Evolutionary conservation across 2,888 invertebrate genomes (phyloP).

Genomic region (Biston stratarius): DNA sequence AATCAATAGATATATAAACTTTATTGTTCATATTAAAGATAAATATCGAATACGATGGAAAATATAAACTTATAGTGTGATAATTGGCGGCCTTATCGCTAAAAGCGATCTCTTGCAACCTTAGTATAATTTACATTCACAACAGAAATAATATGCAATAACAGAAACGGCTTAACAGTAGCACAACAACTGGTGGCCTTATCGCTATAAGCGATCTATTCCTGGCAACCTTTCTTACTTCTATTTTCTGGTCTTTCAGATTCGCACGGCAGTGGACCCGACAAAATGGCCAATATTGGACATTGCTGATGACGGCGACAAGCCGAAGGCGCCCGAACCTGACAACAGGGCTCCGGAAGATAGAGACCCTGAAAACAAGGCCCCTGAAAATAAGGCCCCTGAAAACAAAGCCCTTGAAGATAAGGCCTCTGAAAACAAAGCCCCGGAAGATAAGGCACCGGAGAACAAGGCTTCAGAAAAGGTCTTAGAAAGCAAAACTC

Average conservation of each 20-base stretch:
- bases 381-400: constrained; percentile 1
- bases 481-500: constrained; percentile 5
- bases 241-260: constrained; percentile 74
- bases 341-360: constrained; percentile 8
- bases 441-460: not conserved
- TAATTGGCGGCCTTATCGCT: too few relatives aligned
- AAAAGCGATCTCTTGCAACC: too few relatives aligned
- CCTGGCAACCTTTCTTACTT: not conserved
- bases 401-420: constrained; percentile 8
- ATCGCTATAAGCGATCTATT: too few relatives aligned
- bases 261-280: constrained; percentile 94
- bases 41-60: too few relatives aligned
- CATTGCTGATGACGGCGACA: constrained; percentile 66
- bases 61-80: too few relatives aligned
- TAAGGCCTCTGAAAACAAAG: not conserved
- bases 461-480: not conserved
- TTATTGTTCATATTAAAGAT: too few relatives aligned
- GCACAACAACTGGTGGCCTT: too few relatives aligned
- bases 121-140: too few relatives aligned
- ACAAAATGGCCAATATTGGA: constrained; percentile 95
- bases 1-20: too few relatives aligned
- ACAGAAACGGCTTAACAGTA: too few relatives aligned
- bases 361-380: not conserved
- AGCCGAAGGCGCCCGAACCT: constrained; percentile 16
- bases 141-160: too few relatives aligned